Base-by-base conservation (phyloP, 2,888 invertebrate genomes). In the Sinhomidia bicolor region DNA sequence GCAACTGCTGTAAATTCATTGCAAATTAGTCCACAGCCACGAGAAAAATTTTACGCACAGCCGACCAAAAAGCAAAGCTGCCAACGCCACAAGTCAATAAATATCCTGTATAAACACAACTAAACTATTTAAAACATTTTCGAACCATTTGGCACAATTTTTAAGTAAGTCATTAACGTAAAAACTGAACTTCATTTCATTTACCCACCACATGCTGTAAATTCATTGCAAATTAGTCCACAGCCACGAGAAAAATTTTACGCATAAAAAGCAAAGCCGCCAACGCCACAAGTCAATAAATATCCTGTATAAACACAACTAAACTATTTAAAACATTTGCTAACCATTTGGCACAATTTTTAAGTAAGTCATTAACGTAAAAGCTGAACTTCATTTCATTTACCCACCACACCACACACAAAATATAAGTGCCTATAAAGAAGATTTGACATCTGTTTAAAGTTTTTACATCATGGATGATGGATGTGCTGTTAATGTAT, bases 91-190 rank as follows among this genome's bases (percentile, higher is more conserved):
- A 65, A 60, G 60, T 60, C 26, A 60, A 23, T 26, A 60, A 23
- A 36, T 36, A 36, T 36, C 7, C 36, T 7, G n/a, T n/a, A 17
- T 26, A 60, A 60, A 26, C 60, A 60, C 26, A 3, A 47, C 44
- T 47, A 7, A 47, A 47, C 44, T n/a, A n/a, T n/a, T n/a, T n/a
- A 47, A 47, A 4, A 54, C 14, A 54, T n/a, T 54, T 1, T n/a
- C n/a, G 44, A 20, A 36, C 68, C 71, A 74, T 74, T 74, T 74
- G 23, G 68, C 36, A 60, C n/a, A 32, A 32, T 65, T 65, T 65
- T 65, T 65, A 32, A 14, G 12, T 26, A n/a, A n/a, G 29, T 32
- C 32, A 65, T 29, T 32, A 32, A 29, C 32, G n/a, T 7, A 36
- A 36, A 36, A 36, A 36, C 3, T 4, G 32, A 29, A 20, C n/a